Evolutionary conservation across 1,140 invertebrate genomes (phyloP).

Genomic region (Eurosta solidaginis): DNA sequence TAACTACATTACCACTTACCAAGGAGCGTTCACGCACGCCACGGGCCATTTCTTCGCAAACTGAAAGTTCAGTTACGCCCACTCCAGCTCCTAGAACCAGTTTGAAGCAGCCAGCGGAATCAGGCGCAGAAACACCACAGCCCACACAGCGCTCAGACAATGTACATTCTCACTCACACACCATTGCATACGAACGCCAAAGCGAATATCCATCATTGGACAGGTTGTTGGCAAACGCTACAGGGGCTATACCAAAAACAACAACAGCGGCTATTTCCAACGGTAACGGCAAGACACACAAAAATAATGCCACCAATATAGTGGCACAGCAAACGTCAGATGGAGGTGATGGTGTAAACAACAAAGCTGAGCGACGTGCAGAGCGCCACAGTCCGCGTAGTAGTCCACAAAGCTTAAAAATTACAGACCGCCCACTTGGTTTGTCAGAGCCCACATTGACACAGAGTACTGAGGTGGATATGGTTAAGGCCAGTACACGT

Average conservation of each 20-base stretch:
- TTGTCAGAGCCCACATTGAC: neutral
- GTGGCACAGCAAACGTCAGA: neutral
- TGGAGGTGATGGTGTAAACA: neutral
- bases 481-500: neutral
- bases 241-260: conserved; percentile 50
- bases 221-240: conserved; percentile 47
- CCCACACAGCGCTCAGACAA: conserved; percentile 31
- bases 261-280: neutral
- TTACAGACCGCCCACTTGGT: conserved; percentile 7
- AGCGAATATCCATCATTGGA: conserved; percentile 51
- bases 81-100: conserved; percentile 51
- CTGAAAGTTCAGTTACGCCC: conserved; percentile 38
- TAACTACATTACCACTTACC: conserved; percentile 49
- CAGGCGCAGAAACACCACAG: conserved; percentile 26
- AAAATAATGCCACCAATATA: neutral
- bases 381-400: neutral
- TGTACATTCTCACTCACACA: neutral
- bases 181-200: conserved; percentile 31
- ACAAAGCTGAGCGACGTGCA: neutral
- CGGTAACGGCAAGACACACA: neutral
- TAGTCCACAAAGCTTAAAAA: conserved; percentile 30
- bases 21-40: conserved; percentile 40
- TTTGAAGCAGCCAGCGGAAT: conserved; percentile 32
- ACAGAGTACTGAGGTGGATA: neutral
- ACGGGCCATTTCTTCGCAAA: neutral